phyloP scores from a whole-genome alignment of 64 coral and sea anemone genomes.

The Porites australiensis region DNA sequence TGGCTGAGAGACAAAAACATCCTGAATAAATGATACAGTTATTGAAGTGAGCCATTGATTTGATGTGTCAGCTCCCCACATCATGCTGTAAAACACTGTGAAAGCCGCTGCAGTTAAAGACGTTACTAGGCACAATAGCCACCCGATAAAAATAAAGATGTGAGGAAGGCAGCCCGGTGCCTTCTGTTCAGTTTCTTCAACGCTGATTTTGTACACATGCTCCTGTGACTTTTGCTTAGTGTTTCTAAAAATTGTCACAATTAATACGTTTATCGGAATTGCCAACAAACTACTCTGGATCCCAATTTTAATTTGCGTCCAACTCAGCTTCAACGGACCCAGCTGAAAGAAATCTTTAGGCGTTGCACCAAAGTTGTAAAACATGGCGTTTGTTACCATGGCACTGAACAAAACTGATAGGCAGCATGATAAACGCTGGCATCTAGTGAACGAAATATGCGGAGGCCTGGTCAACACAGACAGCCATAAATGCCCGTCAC shows the following conservation, averaged over 20 bases:
- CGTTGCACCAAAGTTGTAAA: conserved; percentile 79
- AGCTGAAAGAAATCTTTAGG: conserved; percentile 77
- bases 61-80: conserved; percentile 79
- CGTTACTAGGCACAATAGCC: conserved; percentile 64
- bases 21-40: conserved; percentile 80
- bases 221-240: conserved; percentile 46
- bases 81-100: conserved; percentile 84
- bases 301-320: conserved; percentile 93
- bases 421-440: conserved; percentile 88
- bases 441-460: conserved; percentile 83
- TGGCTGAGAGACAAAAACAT: conserved; percentile 76
- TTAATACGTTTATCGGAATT: conserved; percentile 82
- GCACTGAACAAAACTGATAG: conserved; percentile 78
- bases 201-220: background rate
- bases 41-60: conserved; percentile 92
- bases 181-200: background rate
- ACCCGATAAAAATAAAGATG: conserved; percentile 74
- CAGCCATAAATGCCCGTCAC: conserved; percentile 68
- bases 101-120: conserved; percentile 67
- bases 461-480: conserved; percentile 86
- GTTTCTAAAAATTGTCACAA: conserved; percentile 87
- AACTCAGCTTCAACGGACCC: conserved; percentile 85
- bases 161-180: conserved; percentile 68
- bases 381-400: conserved; percentile 94
- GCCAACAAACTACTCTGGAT: conserved; percentile 87